Evolutionary conservation across 2,113 vertebrate species (phyloP).

Genomic region (Mus pahari): DNA sequence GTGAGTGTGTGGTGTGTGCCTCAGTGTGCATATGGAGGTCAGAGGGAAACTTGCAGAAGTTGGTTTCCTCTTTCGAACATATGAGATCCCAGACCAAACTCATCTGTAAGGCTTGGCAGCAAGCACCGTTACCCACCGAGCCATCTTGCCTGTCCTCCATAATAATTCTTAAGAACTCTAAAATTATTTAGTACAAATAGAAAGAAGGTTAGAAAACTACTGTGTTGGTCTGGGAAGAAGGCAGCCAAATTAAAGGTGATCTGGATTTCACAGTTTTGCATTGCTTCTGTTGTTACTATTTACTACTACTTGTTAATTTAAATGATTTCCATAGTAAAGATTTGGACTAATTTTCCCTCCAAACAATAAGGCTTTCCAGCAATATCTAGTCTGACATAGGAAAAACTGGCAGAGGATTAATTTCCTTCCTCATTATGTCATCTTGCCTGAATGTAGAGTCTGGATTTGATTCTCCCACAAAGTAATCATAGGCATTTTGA

Average conservation of each 20-base stretch:
- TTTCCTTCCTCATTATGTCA: background rate
- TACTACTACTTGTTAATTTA: conserved; percentile 36
- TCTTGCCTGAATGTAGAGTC: conserved; percentile 34
- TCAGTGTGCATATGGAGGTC: no score
- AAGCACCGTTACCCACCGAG: background rate
- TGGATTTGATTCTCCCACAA: conserved; percentile 35
- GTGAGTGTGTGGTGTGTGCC: background rate
- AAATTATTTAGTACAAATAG: conserved; percentile 27
- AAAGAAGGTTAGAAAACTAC: conserved; percentile 52
- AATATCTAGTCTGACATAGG: background rate
- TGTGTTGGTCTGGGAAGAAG: conserved; percentile 25
- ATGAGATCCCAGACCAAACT: background rate
- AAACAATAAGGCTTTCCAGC: conserved; percentile 12
- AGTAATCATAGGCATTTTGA: conserved; percentile 38
- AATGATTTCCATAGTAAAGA: conserved; percentile 28
- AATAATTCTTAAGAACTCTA: conserved; percentile 3
- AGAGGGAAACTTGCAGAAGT: background rate
- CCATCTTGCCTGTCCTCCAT: background rate
- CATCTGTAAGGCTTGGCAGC: background rate
- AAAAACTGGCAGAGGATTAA: conserved; percentile 35
- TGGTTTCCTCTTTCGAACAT: background rate
- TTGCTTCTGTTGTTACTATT: background rate
- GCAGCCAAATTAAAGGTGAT: background rate
- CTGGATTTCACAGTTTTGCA: conserved; percentile 54
- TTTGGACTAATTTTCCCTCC: background rate